These are phyloP conservation scores for Lycocerus yunnanus DNA, from an alignment of 2,888 invertebrate genomes.

Conservation along the genomic window DNA sequence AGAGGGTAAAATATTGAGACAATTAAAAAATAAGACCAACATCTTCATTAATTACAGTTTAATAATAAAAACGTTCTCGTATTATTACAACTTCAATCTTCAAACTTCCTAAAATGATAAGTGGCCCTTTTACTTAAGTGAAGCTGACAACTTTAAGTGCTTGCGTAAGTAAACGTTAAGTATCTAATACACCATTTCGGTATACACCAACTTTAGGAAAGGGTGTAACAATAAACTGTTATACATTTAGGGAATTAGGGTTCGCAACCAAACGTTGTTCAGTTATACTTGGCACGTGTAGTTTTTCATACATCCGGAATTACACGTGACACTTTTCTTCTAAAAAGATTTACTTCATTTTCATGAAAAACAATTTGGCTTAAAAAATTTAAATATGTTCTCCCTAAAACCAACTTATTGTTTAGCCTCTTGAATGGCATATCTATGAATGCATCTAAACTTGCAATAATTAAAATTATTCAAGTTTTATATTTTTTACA, in stretches of 20 bases:
- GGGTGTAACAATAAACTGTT: conserved; percentile 15
- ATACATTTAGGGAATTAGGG: conserved; percentile 3
- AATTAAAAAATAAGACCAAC: not conserved
- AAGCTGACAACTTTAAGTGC: not conserved
- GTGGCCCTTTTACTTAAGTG: not conserved
- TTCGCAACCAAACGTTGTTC: conserved; percentile 19
- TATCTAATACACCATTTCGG: not conserved
- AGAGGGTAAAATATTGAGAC: conserved; percentile 5
- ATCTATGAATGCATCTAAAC: too few species aligned
- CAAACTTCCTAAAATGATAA: not conserved
- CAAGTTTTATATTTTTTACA: too few species aligned
- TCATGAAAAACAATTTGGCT: not conserved
- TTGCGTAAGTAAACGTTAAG: not conserved
- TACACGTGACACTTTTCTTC: conserved; percentile 17
- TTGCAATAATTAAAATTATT: too few species aligned
- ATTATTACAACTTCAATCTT: not conserved
- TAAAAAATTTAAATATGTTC: not conserved
- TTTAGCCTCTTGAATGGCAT: too few species aligned
- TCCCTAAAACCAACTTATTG: too few species aligned
- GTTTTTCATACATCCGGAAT: conserved; percentile 25
- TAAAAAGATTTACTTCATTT: conserved; percentile 5
- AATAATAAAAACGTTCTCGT: not conserved
- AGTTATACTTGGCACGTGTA: conserved; percentile 26
- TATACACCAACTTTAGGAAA: conserved; percentile 1
- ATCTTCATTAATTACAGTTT: not conserved